These are phyloP conservation scores for Porites lutea DNA, from an alignment of 64 coral and sea anemone genomes.

Conservation along the genomic window DNA sequence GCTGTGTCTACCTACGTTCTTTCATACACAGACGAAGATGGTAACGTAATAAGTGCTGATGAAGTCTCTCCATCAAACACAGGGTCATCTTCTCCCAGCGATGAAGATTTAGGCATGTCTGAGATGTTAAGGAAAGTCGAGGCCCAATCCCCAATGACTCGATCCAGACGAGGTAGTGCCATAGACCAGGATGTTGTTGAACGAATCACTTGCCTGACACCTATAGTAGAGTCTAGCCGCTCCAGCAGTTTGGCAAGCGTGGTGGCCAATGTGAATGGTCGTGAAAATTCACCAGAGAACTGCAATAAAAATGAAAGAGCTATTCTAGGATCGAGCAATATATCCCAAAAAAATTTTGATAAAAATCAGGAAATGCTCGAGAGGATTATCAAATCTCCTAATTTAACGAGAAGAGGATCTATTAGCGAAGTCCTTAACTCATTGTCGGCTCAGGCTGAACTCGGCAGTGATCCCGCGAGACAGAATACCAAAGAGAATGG, in stretches of 20 bases:
- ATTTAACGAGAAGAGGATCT: conserved; percentile 1
- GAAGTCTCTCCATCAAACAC: neutral
- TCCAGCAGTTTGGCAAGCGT: neutral
- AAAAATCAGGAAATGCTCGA: neutral
- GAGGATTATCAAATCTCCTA: neutral
- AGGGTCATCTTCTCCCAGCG: neutral
- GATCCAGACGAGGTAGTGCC: neutral
- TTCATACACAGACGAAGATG: conserved; percentile 4
- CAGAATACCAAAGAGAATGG: neutral
- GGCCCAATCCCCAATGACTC: neutral
- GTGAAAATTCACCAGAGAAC: neutral
- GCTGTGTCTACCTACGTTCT: conserved; percentile 18
- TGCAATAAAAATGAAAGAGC: neutral
- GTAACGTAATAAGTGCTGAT: neutral
- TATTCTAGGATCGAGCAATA: neutral
- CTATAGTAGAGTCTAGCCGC: neutral
- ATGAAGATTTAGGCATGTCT: neutral
- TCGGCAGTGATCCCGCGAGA: neutral
- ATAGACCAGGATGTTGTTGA: neutral
- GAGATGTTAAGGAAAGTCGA: neutral
- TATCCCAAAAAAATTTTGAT: neutral
- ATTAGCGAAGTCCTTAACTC: neutral
- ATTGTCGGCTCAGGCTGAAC: neutral
- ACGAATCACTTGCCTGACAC: neutral
- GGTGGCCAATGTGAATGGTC: neutral